phyloP scores from a whole-genome alignment of 2,797 vertebrate species.

The Cossypha heuglini region DNA sequence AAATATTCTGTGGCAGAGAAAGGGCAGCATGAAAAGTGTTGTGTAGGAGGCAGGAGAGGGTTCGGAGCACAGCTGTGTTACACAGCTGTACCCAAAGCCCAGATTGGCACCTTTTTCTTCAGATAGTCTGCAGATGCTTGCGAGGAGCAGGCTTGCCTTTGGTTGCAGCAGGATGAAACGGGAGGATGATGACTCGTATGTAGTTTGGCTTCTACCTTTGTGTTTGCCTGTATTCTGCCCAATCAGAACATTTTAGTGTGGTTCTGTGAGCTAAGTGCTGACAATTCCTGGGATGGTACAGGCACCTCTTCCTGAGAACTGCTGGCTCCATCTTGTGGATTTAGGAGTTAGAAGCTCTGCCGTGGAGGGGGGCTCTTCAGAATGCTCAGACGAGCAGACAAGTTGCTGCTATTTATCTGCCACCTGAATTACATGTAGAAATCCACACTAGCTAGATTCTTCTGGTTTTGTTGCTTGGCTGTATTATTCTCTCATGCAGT shows the following conservation, averaged over 20 bases:
- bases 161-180: background rate
- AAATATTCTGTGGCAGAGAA: background rate
- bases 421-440: background rate
- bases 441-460: background rate
- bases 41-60: background rate
- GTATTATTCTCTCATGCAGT: background rate
- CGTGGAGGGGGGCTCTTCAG: background rate
- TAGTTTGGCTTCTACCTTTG: background rate
- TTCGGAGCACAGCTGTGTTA: background rate
- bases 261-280: background rate
- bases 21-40: background rate
- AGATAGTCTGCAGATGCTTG: background rate
- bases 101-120: background rate
- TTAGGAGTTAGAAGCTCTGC: background rate
- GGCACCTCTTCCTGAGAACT: constrained; percentile 13
- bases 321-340: constrained; percentile 70
- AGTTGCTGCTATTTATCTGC: background rate
- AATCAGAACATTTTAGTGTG: background rate
- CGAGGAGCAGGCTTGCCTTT: background rate
- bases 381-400: background rate
- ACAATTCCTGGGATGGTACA: background rate
- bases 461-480: background rate
- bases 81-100: background rate
- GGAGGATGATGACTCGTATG: rapidly evolving
- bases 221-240: background rate